phyloP scores from a whole-genome alignment of 1,140 invertebrate genomes.

The Drosophila ogumai region DNA sequence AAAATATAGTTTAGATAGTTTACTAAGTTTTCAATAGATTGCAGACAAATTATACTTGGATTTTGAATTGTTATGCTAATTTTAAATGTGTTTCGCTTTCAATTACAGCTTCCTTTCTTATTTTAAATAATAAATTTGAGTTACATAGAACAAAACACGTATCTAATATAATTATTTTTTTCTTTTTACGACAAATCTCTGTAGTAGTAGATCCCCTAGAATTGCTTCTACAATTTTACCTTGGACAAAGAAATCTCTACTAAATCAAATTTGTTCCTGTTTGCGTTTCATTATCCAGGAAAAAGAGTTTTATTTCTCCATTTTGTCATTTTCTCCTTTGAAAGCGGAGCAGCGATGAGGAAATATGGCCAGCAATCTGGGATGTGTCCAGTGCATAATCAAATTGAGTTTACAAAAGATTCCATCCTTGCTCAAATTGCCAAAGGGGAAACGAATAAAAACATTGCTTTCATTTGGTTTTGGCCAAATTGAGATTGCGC shows the following conservation, averaged over 20 bases:
- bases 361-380: constrained; percentile 23
- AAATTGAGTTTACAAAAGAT: constrained; percentile 48
- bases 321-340: constrained; percentile 2
- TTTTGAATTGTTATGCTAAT: not conserved
- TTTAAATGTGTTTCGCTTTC: not conserved
- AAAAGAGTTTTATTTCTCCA: not conserved
- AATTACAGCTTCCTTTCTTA: not conserved
- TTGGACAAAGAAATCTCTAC: not conserved
- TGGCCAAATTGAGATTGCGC: constrained; percentile 33
- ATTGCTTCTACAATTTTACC: too few relatives aligned
- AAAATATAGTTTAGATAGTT: not conserved
- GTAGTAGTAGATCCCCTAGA: not conserved
- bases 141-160: not conserved
- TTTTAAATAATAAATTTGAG: not conserved
- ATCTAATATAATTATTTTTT: not conserved
- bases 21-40: not conserved
- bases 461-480: constrained; percentile 43
- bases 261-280: constrained; percentile 18
- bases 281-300: constrained; percentile 30
- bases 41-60: not conserved
- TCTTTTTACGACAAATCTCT: not conserved
- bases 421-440: constrained; percentile 29
- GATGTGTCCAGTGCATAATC: constrained; percentile 36
- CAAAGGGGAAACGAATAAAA: constrained; percentile 37
- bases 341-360: constrained; percentile 4